Base-by-base conservation (phyloP, 2,113 vertebrate species). In the Alectura lathami region DNA sequence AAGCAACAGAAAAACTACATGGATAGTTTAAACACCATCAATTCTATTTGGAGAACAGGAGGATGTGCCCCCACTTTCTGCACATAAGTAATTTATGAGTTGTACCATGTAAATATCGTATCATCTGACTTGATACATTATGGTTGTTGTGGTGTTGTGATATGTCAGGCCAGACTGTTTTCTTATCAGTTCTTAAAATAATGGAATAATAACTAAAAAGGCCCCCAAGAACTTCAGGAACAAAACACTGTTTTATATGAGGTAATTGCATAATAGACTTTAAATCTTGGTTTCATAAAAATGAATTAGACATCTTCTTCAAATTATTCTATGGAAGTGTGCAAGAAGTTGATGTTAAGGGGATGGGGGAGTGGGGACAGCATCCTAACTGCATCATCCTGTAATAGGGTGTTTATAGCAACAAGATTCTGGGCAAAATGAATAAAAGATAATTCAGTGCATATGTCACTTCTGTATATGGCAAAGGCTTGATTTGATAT, bases 371-470 rank as follows among this genome's bases (percentile, higher is more conserved):
- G 15, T 63, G 50, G 50, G 51, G 17, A 30, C 27, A 13, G 36
- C 47, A 57, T 79, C 86, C 59, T 45, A 94, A 29, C 83, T 78
- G 72, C 73, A 93, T 84, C 56, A 73, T 51, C 79, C 53, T 85
- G 38, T 77, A 91, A 86, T 86, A 45, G 6, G 27, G 30, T 84
- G 75, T 78, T 95, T 92, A 89, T 79, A 96, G 94, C 81, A 94
- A 95, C 73, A 92, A 75, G 77, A 93, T 90, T 85, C 77, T 77
- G 45, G 7, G 17, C 16, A 85, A 96, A 95, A 96, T 88, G 36
- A 96, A 93, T 91, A 95, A 96, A 97, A 96, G 81, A 95, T 89
- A 94, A 96, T 95, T 77, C 57, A 69, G 47, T 72, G 54, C 93
- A 93, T 96, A 96, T 95, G 93, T 96, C 94, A 96, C 57, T 94